Conservation (phyloP, 2,888 invertebrate species). For the Archips xylosteana region DNA sequence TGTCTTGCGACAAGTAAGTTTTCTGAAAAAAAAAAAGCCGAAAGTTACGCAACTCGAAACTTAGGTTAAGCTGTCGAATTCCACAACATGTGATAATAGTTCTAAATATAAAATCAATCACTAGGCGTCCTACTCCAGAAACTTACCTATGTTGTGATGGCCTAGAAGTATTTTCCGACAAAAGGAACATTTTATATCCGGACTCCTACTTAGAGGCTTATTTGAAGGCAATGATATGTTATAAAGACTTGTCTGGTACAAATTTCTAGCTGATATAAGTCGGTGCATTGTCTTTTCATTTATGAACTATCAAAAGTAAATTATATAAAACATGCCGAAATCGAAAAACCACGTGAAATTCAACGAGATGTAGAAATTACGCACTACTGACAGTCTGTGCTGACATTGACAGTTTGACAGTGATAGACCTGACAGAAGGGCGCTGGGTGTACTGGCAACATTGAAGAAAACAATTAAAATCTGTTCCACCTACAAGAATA, state of each 20-base stretch:
- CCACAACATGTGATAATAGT: constrained; percentile 20
- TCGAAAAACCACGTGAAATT: constrained; percentile 73
- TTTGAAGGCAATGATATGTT: constrained; percentile 61
- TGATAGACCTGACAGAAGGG: neutral
- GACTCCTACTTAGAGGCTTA: constrained; percentile 56
- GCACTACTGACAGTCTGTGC: constrained; percentile 48
- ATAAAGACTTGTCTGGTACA: constrained; percentile 73
- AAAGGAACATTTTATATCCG: constrained; percentile 77
- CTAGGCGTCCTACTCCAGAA: constrained; percentile 16
- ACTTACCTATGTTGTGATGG: constrained; percentile 67
- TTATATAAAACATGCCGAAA: constrained; percentile 62
- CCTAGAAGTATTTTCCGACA: constrained; percentile 73
- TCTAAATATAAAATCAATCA: constrained; percentile 34
- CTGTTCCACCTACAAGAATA: neutral
- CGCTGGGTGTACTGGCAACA: constrained; percentile 4
- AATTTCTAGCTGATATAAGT: constrained; percentile 70
- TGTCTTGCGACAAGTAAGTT: constrained; percentile 64
- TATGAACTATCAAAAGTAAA: constrained; percentile 54
- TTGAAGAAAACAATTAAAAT: neutral
- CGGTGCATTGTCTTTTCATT: constrained; percentile 74
- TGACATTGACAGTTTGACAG: constrained; percentile 8
- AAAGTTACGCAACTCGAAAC: constrained; percentile 73
- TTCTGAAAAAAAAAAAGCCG: constrained; percentile 67
- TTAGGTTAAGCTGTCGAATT: constrained; percentile 51
- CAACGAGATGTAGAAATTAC: constrained; percentile 43